Percentiles rank a stretch among this genome's conserved stretches.
These are phyloP conservation scores for Chymomyza amoena DNA, from an alignment of 2,888 invertebrate genomes.

Conservation along the genomic window DNA sequence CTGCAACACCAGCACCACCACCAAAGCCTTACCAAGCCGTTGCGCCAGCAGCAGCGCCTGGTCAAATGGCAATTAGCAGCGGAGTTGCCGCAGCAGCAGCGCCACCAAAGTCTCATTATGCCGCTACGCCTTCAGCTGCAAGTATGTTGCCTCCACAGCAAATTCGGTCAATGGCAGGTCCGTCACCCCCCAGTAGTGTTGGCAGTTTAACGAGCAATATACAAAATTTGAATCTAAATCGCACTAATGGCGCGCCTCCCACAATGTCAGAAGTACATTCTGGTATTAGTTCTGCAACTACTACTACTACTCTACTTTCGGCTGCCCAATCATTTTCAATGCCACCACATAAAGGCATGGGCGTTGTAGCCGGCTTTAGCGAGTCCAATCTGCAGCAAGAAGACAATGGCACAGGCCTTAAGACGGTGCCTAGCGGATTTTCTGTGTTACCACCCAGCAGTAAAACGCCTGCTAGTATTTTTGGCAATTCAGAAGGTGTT, in stretches of 20 bases:
- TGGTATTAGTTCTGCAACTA: conserved; percentile 1
- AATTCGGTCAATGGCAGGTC: not conserved
- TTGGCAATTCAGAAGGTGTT: conserved; percentile 28
- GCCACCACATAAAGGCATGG: conserved; percentile 6
- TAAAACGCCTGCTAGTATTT: conserved; percentile 39
- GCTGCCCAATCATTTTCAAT: conserved; percentile 24
- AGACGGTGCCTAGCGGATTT: conserved; percentile 47
- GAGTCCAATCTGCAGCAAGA: conserved; percentile 1
- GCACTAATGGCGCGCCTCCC: conserved; percentile 37
- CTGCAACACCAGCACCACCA: conserved; percentile 10
- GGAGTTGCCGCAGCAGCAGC: not conserved
- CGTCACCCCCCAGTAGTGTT: conserved; percentile 2
- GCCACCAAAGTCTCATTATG: conserved; percentile 61
- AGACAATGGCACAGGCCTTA: conserved; percentile 14
- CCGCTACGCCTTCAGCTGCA: conserved; percentile 38
- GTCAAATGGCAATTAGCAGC: conserved; percentile 15
- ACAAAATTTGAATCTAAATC: conserved; percentile 63
- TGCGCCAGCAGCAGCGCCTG: conserved; percentile 78
- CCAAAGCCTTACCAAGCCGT: conserved; percentile 63
- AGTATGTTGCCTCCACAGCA: conserved; percentile 10
- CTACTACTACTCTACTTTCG: conserved; percentile 9
- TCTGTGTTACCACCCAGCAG: conserved; percentile 28
- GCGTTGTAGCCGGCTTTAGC: not conserved
- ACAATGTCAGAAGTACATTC: not conserved
- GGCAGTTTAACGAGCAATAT: conserved; percentile 50